Evolutionary conservation across 2,113 vertebrate genomes (phyloP).

Genomic region (Stigmatopora argus): DNA sequence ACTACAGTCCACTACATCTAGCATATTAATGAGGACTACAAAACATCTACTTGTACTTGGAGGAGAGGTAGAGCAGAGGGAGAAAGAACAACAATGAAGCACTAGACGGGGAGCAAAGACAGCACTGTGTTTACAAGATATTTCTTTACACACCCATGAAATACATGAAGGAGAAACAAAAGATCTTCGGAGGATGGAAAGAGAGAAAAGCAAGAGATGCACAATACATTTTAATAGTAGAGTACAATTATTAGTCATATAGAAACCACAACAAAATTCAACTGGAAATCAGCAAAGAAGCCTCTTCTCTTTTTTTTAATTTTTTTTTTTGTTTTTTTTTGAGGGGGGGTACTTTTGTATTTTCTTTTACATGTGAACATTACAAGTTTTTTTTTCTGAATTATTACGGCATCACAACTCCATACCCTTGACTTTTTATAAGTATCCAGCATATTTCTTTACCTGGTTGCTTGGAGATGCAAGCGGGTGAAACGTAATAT

Average conservation of each 20-base stretch:
- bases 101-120: constrained; percentile 92
- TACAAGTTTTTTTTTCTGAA: constrained; percentile 69
- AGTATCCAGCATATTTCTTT: constrained; percentile 88
- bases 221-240: constrained; percentile 83
- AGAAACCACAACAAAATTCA: constrained; percentile 80
- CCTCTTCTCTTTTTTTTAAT: constrained; percentile 64
- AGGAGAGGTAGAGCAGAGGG: constrained; percentile 63
- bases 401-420: constrained; percentile 83
- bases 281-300: constrained; percentile 80
- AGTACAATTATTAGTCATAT: constrained; percentile 72
- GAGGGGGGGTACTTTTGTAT: constrained; percentile 36
- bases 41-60: constrained; percentile 77
- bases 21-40: constrained; percentile 84
- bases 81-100: constrained; percentile 69
- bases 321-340: constrained; percentile 48
- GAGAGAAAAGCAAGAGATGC: constrained; percentile 76
- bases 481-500: constrained; percentile 46
- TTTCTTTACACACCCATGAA: constrained; percentile 87
- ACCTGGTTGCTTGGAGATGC: constrained; percentile 80
- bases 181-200: constrained; percentile 79
- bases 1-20: constrained; percentile 86
- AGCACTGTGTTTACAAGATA: constrained; percentile 86
- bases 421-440: constrained; percentile 76
- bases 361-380: constrained; percentile 77
- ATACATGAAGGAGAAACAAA: constrained; percentile 81